Conservation (phyloP, 2,888 invertebrate species). For the Troides oblongomaculatus region DNA sequence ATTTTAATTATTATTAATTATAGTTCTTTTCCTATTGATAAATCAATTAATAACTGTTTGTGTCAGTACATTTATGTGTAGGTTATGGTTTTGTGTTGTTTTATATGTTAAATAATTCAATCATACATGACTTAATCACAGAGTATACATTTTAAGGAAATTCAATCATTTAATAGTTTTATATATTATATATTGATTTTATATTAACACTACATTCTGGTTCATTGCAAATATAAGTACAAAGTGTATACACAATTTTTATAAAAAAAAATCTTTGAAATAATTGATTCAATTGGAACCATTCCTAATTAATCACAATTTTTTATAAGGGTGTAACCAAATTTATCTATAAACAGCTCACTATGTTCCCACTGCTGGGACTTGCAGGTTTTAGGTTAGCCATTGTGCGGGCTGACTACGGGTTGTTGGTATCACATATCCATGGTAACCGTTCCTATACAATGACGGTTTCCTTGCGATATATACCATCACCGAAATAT, state of each 20-base stretch:
- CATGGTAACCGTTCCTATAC: too few relatives aligned
- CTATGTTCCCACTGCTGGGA: too few relatives aligned
- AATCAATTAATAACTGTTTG: background rate
- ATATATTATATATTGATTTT: background rate
- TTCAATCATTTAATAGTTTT: background rate
- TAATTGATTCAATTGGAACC: background rate
- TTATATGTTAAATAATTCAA: background rate
- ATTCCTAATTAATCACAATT: background rate
- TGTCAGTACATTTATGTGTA: background rate
- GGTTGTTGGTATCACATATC: too few relatives aligned
- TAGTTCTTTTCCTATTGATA: background rate
- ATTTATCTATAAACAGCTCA: too few relatives aligned
- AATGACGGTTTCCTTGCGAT: too few relatives aligned
- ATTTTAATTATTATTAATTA: constrained; percentile 1
- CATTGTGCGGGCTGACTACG: too few relatives aligned
- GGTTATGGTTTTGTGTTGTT: background rate
- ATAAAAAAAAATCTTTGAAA: background rate
- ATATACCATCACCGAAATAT: too few relatives aligned
- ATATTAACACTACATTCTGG: background rate
- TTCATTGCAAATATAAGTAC: background rate
- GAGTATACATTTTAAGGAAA: background rate
- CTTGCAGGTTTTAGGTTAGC: too few relatives aligned
- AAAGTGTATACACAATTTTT: background rate
- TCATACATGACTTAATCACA: background rate
- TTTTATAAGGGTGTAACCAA: background rate